Evolutionary conservation across 2,888 invertebrate genomes (phyloP), one percentile per base, ranked within the genome.

Genomic region (Pedicia rivosa): DNA sequence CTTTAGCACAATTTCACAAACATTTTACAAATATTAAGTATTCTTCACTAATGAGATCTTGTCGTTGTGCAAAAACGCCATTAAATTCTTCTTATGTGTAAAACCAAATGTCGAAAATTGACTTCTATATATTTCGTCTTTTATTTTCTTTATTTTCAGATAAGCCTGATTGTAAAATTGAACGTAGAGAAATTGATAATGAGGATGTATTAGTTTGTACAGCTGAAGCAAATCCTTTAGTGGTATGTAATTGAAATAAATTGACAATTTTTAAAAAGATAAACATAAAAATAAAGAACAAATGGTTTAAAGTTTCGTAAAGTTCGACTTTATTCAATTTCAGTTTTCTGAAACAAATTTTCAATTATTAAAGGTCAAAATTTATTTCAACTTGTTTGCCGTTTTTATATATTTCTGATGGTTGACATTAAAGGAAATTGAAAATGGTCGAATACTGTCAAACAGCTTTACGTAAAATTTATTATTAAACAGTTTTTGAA

Each of bases 121-220:
- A 40, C 36, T 26, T 35, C 26, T 16, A 14, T 35, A 14, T 17
- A 5, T 6, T 35, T 26, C 26, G 17, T 38, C 26, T 25, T 25
- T 41, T 40, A 39, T 26, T 31, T 24, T 36, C 29, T 35, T 27
- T 43, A 43, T 36, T 62, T 64, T 10, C 64, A 90, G 90, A 72
- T 64, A 74, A 80, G 47, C 90, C 90, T 2, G 79, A 80, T 50
- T 91, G 90, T 55, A 73, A 75, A 36, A 80, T 91, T 48, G 74
- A 76, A 43, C 74, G 76, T 48, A 68, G 67, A 26, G 77, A 79
- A 52, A 66, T 73, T 36, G 70, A 82, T 42, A 83, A 83, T 19
- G 71, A 74, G 44, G 76, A 80, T 54, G 75, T 80, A 37, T 64
- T 90, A 36, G 72, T 81, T 26, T 91, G 91, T 58, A 76, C 76